Conservation (phyloP, 2,113 vertebrate genomes). For the Prunella fulvescens region DNA sequence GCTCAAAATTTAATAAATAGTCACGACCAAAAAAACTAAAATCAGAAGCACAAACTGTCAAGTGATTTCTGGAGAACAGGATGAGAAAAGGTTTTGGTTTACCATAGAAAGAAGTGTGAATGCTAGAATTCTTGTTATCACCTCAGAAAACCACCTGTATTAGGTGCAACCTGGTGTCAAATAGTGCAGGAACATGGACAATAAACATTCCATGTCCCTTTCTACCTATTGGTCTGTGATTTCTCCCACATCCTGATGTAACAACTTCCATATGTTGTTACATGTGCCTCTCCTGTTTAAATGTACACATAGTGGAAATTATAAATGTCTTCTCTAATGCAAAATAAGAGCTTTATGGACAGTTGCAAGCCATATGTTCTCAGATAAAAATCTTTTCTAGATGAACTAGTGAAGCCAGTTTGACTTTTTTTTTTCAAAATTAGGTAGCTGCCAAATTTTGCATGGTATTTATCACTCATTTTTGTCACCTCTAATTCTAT, state of each 20-base stretch:
- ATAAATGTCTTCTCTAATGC: neutral
- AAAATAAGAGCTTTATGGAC: neutral
- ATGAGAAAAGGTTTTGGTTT: neutral
- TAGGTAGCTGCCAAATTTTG: neutral
- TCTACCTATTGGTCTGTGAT: neutral
- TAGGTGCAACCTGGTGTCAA: neutral
- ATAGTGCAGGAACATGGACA: neutral
- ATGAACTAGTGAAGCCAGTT: neutral
- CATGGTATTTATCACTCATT: neutral
- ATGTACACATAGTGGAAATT: neutral
- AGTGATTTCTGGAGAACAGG: neutral
- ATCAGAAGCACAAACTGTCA: neutral
- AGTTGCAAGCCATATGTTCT: slow-evolving; percentile 8
- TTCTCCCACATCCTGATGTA: neutral
- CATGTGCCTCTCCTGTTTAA: neutral
- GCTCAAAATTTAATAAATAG: neutral
- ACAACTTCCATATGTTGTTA: neutral
- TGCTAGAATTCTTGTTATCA: neutral
- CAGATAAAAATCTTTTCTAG: neutral
- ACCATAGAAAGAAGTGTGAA: neutral
- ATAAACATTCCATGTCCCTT: neutral
- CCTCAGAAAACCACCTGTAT: neutral
- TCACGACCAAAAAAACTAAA: neutral
- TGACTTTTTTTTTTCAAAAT: neutral
- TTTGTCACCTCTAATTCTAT: neutral